These are phyloP conservation scores for Macrophya annulata DNA, from an alignment of 2,888 invertebrate species.

Conservation along the genomic window DNA sequence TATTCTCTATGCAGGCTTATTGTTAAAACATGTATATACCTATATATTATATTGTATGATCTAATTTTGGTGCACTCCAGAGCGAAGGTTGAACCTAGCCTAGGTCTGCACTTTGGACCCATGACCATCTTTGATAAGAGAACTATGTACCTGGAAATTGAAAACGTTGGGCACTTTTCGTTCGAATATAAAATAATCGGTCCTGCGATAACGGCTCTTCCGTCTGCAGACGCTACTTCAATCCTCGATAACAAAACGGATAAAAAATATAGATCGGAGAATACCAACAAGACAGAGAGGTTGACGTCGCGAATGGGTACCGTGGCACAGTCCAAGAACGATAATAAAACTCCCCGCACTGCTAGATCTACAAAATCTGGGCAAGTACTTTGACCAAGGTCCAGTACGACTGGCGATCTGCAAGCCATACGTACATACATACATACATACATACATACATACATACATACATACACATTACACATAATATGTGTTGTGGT, in stretches of 20 bases:
- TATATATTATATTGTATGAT: neutral
- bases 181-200: conserved; percentile 80
- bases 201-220: conserved; percentile 42
- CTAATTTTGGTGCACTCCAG: conserved; percentile 73
- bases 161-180: conserved; percentile 84
- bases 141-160: conserved; percentile 81
- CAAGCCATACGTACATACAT: no score
- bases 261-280: conserved; percentile 57
- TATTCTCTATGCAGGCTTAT: conserved; percentile 66
- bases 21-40: neutral
- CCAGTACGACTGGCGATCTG: neutral
- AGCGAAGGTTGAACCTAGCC: conserved; percentile 82
- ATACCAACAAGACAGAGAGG: conserved; percentile 57
- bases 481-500: no score
- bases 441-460: no score
- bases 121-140: conserved; percentile 81
- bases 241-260: conserved; percentile 52
- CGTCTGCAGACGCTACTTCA: conserved; percentile 31
- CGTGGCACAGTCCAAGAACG: conserved; percentile 59
- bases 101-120: conserved; percentile 83
- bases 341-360: conserved; percentile 62
- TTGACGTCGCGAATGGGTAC: conserved; percentile 59
- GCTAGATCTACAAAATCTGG: conserved; percentile 51
- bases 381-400: neutral
- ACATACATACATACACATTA: no score